These are phyloP conservation scores for Passer montanus DNA, from an alignment of 2,113 vertebrate genomes.

Conservation along the genomic window DNA sequence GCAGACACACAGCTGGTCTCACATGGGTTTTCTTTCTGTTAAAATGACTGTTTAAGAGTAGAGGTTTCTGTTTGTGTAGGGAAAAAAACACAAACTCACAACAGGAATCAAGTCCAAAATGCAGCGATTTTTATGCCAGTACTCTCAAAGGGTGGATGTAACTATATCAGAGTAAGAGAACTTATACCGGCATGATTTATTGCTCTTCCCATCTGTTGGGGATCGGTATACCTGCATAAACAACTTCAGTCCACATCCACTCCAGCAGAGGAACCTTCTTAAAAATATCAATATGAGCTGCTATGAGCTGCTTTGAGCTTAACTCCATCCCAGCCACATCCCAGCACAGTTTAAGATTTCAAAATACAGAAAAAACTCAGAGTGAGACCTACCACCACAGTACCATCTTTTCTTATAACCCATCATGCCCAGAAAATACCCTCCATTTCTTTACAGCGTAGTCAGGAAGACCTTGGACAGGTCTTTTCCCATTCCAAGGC, in stretches of 20 bases:
- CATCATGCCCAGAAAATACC: background rate
- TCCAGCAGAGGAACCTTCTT: background rate
- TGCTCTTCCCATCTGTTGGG: background rate
- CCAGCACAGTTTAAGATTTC: background rate
- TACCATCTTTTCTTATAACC: background rate
- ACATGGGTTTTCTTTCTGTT: background rate
- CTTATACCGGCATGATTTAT: conserved; percentile 13
- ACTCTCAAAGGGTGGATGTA: background rate
- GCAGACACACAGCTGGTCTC: conserved; percentile 2
- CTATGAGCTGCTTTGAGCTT: background rate
- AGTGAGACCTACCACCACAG: fast-evolving
- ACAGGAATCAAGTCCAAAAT: background rate
- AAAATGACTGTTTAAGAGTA: conserved; percentile 3
- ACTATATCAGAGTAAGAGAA: background rate
- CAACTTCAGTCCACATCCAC: background rate
- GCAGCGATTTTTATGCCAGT: background rate
- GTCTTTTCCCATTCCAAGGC: background rate
- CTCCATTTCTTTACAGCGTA: background rate
- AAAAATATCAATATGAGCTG: background rate
- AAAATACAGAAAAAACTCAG: background rate
- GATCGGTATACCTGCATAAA: conserved; percentile 1
- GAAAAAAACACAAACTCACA: background rate
- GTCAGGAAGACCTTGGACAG: background rate
- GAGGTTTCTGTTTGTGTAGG: background rate
- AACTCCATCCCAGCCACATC: background rate